Base-by-base conservation (phyloP, 92 coral and sea anemone species). In the Micromussa lordhowensis region DNA sequence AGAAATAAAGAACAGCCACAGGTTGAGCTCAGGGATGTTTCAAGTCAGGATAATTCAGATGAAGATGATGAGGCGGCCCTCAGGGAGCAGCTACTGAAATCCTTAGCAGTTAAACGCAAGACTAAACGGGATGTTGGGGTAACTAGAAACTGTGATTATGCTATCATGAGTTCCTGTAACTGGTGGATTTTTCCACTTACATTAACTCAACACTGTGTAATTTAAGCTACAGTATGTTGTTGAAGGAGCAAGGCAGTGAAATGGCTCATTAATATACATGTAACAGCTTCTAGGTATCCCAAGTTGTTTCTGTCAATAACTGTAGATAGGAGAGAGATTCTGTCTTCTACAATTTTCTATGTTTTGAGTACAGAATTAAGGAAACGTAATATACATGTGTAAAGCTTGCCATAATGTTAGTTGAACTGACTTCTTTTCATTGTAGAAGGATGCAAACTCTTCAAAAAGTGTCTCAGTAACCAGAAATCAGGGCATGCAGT, bases 21-120 rank as follows among this genome's bases (percentile, higher is more conserved):
- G 48, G 55, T 21, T 40, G 75, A 86, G 22, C 44, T 63, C 66
- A 79, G 35, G 74, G 89, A 86, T 28, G 68, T 29, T 19, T 77
- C 82, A 66, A 86, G 89, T 64, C 82, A 86, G 75, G 89, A 74
- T 28, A 75, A 81, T 14, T 70, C 90, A 18, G 90, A 87, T 64
- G 94, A 94, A 24, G 96, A 96, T 87, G 99, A 96, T 59, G 98
- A 96, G 80, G 99, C 90, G 18, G 90, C 91, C 74, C 94, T 97
- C 11, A 86, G 99, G 78, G 98, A 93, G 72, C 94, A 92, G 54
- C 90, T 97, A 30, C 90, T 97, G 48, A 94, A 97, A 83, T 97
- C 99, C 55, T 92, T 97, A 88, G 98, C 91, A 64, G 92, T 72
- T 74, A 97, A 97, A 81, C 92, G 98, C 15, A 96, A 95, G 66